phyloP scores from a whole-genome alignment of 2,888 invertebrate species.

The Microdon myrmicae region DNA sequence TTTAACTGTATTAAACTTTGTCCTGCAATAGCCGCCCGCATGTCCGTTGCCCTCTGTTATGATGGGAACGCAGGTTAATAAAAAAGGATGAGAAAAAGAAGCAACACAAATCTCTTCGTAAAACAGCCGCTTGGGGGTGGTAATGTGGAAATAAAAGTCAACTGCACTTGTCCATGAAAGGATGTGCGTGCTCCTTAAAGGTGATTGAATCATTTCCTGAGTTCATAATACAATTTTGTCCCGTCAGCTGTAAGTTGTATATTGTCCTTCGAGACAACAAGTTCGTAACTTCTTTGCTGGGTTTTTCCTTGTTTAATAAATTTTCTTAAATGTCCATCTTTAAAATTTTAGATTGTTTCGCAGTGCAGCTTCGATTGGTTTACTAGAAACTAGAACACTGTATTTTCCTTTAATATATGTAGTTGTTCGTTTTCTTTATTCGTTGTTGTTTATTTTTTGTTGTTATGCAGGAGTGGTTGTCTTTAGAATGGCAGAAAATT shows the following conservation, averaged over 20 bases:
- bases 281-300: too few relatives aligned
- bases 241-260: slow-evolving; percentile 19
- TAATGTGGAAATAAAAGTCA: slow-evolving; percentile 48
- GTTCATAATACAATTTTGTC: slow-evolving; percentile 48
- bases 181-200: slow-evolving; percentile 41
- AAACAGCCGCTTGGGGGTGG: slow-evolving; percentile 15
- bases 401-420: too few relatives aligned
- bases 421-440: slow-evolving; percentile 55
- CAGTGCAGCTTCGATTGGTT: too few relatives aligned
- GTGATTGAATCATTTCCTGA: slow-evolving; percentile 51
- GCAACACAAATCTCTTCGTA: slow-evolving; percentile 32
- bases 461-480: slow-evolving; percentile 14
- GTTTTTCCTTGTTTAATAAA: too few relatives aligned
- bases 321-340: too few relatives aligned
- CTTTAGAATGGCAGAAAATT: background rate
- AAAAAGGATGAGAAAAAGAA: slow-evolving; percentile 6
- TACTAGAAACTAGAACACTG: too few relatives aligned
- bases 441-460: slow-evolving; percentile 30
- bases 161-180: slow-evolving; percentile 43
- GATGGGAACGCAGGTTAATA: slow-evolving; percentile 8
- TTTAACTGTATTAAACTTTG: slow-evolving; percentile 46
- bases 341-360: too few relatives aligned
- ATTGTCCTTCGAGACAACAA: too few relatives aligned
- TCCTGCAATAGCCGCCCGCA: slow-evolving; percentile 37
- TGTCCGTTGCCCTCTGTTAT: slow-evolving; percentile 35